Conservation (phyloP, 2,113 vertebrate species). For the Alligator mississippiensis region DNA sequence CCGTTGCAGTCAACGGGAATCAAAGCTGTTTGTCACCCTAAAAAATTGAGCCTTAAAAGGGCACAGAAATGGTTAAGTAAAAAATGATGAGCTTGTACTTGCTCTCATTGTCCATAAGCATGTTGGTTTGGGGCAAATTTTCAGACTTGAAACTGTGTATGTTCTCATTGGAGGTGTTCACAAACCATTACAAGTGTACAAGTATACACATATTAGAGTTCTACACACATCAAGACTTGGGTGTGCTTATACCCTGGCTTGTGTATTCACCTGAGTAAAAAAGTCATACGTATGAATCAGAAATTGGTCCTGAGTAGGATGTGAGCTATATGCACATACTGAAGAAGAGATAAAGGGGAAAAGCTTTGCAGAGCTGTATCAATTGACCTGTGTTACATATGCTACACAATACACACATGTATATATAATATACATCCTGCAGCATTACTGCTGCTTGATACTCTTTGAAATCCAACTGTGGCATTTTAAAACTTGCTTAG, state of each 20-base stretch:
- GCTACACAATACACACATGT: neutral
- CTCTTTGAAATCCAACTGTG: slow-evolving; percentile 15
- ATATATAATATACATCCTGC: neutral
- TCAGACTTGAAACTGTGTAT: neutral
- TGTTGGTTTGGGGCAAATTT: accelerated
- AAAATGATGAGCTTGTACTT: neutral
- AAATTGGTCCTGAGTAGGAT: neutral
- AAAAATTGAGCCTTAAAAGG: neutral
- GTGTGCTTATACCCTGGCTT: neutral
- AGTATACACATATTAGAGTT: neutral
- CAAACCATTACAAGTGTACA: neutral
- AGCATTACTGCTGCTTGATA: slow-evolving; percentile 1
- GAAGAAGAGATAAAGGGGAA: neutral
- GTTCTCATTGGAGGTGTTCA: neutral
- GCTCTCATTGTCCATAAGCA: accelerated
- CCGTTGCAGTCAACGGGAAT: neutral
- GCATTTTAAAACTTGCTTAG: slow-evolving; percentile 34
- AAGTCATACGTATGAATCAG: neutral
- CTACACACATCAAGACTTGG: neutral
- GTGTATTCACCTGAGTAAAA: neutral
- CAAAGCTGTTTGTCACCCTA: neutral
- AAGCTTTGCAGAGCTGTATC: neutral
- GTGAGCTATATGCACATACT: neutral
- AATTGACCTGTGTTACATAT: neutral
- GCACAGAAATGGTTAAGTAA: neutral